A percentile compares a stretch with the other conserved stretches of the same genome.
phyloP scores from a whole-genome alignment of 2,888 invertebrate genomes.

The Drosophila prolongata region DNA sequence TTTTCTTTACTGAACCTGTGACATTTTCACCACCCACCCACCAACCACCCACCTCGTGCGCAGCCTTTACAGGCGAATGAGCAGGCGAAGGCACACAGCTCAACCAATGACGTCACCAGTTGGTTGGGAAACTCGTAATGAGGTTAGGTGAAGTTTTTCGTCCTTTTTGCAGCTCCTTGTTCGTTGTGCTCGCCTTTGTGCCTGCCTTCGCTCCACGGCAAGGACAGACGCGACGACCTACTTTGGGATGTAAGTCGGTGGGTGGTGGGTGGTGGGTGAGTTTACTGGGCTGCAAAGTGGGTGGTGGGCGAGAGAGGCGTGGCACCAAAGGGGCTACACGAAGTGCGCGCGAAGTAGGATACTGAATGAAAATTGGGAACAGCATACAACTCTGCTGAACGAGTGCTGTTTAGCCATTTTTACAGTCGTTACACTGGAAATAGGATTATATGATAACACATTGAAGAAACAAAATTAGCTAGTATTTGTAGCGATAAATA shows the following conservation, averaged over 20 bases:
- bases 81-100: conserved; percentile 58
- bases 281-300: not conserved
- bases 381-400: conserved; percentile 52
- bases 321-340: conserved; percentile 1
- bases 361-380: conserved; percentile 77
- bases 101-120: conserved; percentile 78
- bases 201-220: conserved; percentile 37
- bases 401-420: conserved; percentile 24
- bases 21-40: conserved; percentile 15
- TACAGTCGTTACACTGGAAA: conserved; percentile 7
- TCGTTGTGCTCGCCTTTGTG: conserved; percentile 23
- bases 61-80: conserved; percentile 64
- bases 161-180: conserved; percentile 29
- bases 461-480: too few species aligned
- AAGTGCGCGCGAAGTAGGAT: conserved; percentile 47
- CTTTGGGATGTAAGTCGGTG: conserved; percentile 34
- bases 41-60: conserved; percentile 38
- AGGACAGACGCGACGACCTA: conserved; percentile 68
- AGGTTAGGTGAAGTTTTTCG: conserved; percentile 76
- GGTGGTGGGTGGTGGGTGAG: conserved; percentile 5
- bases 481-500: too few species aligned
- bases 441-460: too few species aligned
- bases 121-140: conserved; percentile 58
- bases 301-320: not conserved
- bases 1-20: conserved; percentile 8